Evolutionary conservation across 2,797 vertebrate species (phyloP), one percentile per base, ranked within the genome.

Genomic region (Sebastes diploproa): DNA sequence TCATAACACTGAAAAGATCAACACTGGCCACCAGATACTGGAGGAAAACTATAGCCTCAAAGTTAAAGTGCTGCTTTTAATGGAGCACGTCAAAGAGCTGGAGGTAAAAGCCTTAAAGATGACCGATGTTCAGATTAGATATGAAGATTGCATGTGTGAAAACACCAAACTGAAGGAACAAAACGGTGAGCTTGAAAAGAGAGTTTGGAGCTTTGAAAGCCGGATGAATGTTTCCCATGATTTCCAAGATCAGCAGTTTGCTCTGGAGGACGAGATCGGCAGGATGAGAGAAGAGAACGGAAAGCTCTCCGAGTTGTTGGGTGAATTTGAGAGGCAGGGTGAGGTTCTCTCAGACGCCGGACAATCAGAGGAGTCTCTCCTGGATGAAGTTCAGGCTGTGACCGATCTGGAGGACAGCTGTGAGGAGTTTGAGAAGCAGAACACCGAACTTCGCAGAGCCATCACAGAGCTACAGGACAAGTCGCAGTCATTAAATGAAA

Each of bases 241-340:
- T 34, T 90, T 93, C 4, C 91, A 84, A 1, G 79, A 89, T 0
- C 1, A 6, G 2, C 84, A 23, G 22, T 23, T 72, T 3, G 82
- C 77, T 0, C 79, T 92, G 1, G 82, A 93, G 72, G 89, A 91
- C 0, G 95, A 97, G 64, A 91, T 95, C 29, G 27, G 25, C 50
- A 81, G 91, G 82, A 91, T 96, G 86, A 91, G 81, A 30, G 65
- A 88, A 0, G 94, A 90, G 65, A 94, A 95, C 14, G 14, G 64
- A 0, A 89, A 93, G 82, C 78, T 97, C 55, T 95, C 95, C 0
- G 85, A 79, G 82, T 78, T 95, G 0, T 93, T 96, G 59, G 16
- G 80, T 0, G 93, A 96, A 23, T 81, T 96, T 90, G 95, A 96
- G 86, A 93, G 86, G 18, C 95, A 92, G 68, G 90, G 94, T 11